Evolutionary conservation across 2,113 vertebrate genomes (phyloP).

Genomic region (Trogon surrucura): DNA sequence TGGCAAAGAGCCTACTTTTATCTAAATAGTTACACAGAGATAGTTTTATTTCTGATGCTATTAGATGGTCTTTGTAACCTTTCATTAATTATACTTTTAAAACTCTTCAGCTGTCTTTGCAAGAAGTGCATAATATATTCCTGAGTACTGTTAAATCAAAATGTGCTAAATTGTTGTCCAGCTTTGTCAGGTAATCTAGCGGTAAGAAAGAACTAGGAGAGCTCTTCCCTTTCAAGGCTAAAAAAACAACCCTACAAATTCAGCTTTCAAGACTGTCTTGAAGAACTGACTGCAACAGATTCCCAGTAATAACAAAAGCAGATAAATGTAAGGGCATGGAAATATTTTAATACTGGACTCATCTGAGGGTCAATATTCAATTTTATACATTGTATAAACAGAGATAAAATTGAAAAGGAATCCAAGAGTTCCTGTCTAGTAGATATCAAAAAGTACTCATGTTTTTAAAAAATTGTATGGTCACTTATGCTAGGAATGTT

Average conservation of each 20-base stretch:
- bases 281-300: neutral
- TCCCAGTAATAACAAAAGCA: neutral
- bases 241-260: neutral
- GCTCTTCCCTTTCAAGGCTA: neutral
- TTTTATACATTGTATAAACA: neutral
- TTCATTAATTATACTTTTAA: neutral
- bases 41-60: neutral
- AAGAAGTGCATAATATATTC: neutral
- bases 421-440: neutral
- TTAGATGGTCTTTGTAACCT: neutral
- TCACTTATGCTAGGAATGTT: neutral
- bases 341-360: neutral
- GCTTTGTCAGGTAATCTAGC: neutral
- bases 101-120: neutral
- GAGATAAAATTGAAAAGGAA: neutral
- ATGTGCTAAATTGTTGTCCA: neutral
- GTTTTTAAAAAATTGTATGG: neutral
- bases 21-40: neutral
- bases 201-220: neutral
- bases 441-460: neutral
- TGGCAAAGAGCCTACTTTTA: neutral
- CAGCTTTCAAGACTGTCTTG: neutral
- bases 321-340: neutral
- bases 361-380: neutral
- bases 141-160: neutral